Evolutionary conservation across 2,888 invertebrate species (phyloP), one percentile per base, ranked within the genome.

Genomic region (Tribolium freemani): DNA sequence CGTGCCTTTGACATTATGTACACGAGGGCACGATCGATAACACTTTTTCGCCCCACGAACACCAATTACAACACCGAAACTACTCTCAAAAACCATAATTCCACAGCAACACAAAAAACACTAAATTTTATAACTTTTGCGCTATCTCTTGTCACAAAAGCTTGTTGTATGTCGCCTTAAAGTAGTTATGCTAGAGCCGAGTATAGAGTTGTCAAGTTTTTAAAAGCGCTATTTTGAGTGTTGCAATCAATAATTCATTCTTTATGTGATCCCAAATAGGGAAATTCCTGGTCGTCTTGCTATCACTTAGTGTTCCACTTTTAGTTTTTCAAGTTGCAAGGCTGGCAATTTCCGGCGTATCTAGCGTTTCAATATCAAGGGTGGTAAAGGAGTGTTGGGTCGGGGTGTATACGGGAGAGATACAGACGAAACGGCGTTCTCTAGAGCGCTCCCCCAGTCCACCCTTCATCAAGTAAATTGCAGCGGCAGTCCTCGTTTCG

Each of bases 391-490:
- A 69, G 69, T 69, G 69, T 69, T 38, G 48, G 69, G 26, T 20
- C 26, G 57, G 31, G 60, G 51, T 58, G 44, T 60, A 69, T 51
- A 68, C 60, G 51, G 57, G 48, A 54, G 44, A 68, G 50, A 58
- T 57, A 68, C 66, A 60, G 57, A 30, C 54, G 53, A 20, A 48
- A 51, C 69, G 57, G 48, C 45, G 53, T 45, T 58, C 70, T 56
- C 73, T 46, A 21, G 56, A 50, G 50, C 78, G 79, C 50, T 58
- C 63, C 72, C 78, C 76, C 82, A 79, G 81, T 80, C 85, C 84
- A 82, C 84, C 85, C 85, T 85, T 86, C 85, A 86, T 86, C 85
- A 85, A 86, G 83, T 85, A 85, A 86, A 86, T 85, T 85, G 85
- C 85, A 83, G 83, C 84, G 82, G 83, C 84, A 83, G 84, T 84